phyloP scores from a whole-genome alignment of 2,888 invertebrate species.

The Merodon equestris region DNA sequence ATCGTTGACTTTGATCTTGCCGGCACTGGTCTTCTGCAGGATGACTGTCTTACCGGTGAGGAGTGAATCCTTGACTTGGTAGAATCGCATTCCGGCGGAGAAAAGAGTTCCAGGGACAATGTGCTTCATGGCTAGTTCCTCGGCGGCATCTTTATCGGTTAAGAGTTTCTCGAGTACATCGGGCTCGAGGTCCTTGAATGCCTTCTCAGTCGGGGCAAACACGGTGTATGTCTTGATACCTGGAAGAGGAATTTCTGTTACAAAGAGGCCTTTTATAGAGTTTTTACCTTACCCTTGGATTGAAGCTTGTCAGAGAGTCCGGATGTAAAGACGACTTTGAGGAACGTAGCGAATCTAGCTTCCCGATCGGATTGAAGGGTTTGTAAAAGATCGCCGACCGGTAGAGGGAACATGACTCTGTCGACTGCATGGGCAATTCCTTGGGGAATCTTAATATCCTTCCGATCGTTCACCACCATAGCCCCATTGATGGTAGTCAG shows the following conservation, averaged over 20 bases:
- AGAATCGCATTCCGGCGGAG: slow-evolving; percentile 92
- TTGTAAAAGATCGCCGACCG: slow-evolving; percentile 91
- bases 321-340: slow-evolving; percentile 87
- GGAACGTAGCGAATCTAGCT: slow-evolving; percentile 87
- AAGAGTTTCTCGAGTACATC: slow-evolving; percentile 82
- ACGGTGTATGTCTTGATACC: slow-evolving; percentile 91
- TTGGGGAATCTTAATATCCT: slow-evolving; percentile 91
- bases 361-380: slow-evolving; percentile 92
- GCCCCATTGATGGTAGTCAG: slow-evolving; percentile 93
- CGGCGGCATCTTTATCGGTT: slow-evolving; percentile 84
- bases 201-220: slow-evolving; percentile 91
- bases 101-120: slow-evolving; percentile 88
- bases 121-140: slow-evolving; percentile 87
- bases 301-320: slow-evolving; percentile 85
- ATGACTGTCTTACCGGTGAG: slow-evolving; percentile 87
- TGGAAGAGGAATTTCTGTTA: slow-evolving; percentile 72
- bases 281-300: slow-evolving; percentile 76
- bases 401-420: slow-evolving; percentile 92
- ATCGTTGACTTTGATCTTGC: slow-evolving; percentile 91
- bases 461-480: slow-evolving; percentile 88
- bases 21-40: slow-evolving; percentile 86
- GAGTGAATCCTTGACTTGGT: slow-evolving; percentile 89
- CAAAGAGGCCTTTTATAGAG: background rate
- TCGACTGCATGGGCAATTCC: slow-evolving; percentile 92
- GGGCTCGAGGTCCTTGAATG: slow-evolving; percentile 84